Evolutionary conservation across 2,888 invertebrate species (phyloP), one percentile per base, ranked within the genome.

Genomic region (Ophion costatus): DNA sequence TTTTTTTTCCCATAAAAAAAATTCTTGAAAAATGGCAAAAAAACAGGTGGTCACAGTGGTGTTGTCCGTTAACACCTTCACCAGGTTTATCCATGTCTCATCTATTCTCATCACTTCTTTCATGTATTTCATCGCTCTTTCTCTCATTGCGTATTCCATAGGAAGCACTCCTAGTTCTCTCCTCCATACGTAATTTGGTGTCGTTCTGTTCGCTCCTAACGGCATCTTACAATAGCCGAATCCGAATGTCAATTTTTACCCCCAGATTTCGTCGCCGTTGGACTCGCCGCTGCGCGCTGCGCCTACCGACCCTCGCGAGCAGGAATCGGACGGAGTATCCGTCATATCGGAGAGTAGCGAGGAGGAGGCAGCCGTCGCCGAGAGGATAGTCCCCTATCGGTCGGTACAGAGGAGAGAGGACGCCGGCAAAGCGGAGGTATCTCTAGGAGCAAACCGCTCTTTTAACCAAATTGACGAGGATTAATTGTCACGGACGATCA

Each of bases 291-390:
- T 85, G 11, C 70, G 69, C 42, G 51, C n/a, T 22, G 83, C 51
- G 14, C 38, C 64, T 6, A 10, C 17, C 14, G 64, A 42, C 20
- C 4, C 24, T 9, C 70, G 45, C 7, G 82, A 86, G 22, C 85
- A 87, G 9, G 85, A 85, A 42, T 88, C 88, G 14, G 87, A 87
- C 77, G 86, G 87, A 5, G 81, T 85, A 11, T 86, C 88, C 9
- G 87, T 86, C 57, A 85, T 86, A 75, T 85, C 82, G 45, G 87
- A 87, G 42, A 83, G 80, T 75, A 85, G 85, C 7, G 63, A 63
- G 14, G 84, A 80, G 11, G 83, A 83, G 11, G 5, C 56, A 7
- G 11, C 11, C 11, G 29, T 11, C 20, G 20, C 24, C n/a, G 67
- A 42, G 4, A 61, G 63, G 29, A 29, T 74, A 20, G 45, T 80